Evolutionary conservation across 2,888 invertebrate species (phyloP).

Genomic region (Alitta virens): DNA sequence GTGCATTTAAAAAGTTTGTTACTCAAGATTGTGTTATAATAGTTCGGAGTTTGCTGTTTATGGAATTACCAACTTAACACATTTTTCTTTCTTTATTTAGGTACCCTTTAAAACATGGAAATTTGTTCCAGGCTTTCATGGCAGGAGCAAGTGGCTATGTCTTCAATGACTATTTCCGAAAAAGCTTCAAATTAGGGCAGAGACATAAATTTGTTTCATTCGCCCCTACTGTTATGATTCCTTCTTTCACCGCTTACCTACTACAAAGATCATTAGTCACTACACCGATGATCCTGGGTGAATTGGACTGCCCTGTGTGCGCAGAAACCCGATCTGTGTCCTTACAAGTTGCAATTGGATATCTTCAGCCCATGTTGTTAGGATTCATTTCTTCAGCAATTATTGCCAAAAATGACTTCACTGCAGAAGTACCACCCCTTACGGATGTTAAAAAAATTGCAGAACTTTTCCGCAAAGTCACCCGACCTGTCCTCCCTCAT

Average conservation of each 20-base stretch:
- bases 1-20: too few relatives aligned
- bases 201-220: neutral
- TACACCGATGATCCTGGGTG: neutral
- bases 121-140: too few relatives aligned
- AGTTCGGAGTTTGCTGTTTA: too few relatives aligned
- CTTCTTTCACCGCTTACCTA: neutral
- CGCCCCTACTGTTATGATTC: conserved; percentile 1
- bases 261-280: neutral
- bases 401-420: neutral
- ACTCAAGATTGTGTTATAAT: too few relatives aligned
- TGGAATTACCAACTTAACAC: too few relatives aligned
- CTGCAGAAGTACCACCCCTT: neutral
- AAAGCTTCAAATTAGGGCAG: too few relatives aligned
- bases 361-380: neutral
- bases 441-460: neutral
- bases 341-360: neutral
- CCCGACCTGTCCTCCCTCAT: neutral
- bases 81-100: too few relatives aligned
- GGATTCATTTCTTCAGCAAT: neutral
- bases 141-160: too few relatives aligned
- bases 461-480: neutral
- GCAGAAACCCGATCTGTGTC: neutral
- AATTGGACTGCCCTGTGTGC: conserved; percentile 10
- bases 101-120: too few relatives aligned
- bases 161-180: too few relatives aligned